Percentiles rank a stretch among this genome's conserved stretches.
phyloP scores from a whole-genome alignment of 1,140 invertebrate genomes.

The Anthonomus grandis region DNA sequence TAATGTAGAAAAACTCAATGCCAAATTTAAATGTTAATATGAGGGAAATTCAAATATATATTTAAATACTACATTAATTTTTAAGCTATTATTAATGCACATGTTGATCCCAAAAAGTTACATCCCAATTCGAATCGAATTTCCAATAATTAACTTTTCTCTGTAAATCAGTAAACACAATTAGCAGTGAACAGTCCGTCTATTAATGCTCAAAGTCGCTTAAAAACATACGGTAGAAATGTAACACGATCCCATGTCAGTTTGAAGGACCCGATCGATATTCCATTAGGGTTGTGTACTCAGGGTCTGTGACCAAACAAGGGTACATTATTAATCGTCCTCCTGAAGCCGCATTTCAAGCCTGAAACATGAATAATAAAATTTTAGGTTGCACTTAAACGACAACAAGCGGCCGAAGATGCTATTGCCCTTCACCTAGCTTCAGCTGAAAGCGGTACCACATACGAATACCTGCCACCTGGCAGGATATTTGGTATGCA shows the following conservation, averaged over 20 bases:
- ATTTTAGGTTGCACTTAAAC: constrained; percentile 87
- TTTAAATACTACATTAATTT: no score
- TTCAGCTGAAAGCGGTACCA: constrained; percentile 82
- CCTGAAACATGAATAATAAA: constrained; percentile 1
- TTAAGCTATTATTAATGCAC: no score
- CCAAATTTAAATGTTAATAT: no score
- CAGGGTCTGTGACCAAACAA: constrained; percentile 35
- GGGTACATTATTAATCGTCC: constrained; percentile 33
- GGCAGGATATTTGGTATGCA: constrained; percentile 88
- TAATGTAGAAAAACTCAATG: no score
- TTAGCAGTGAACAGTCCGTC: not conserved
- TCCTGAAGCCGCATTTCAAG: not conserved
- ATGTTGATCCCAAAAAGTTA: no score
- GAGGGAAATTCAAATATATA: no score
- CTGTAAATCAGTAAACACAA: not conserved
- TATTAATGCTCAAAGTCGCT: no score
- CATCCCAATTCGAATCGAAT: no score
- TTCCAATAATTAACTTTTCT: no score
- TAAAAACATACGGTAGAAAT: not conserved
- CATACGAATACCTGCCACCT: constrained; percentile 78
- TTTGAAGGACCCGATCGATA: constrained; percentile 43
- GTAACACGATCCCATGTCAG: constrained; percentile 35
- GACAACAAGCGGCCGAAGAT: constrained; percentile 96
- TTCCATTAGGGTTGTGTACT: constrained; percentile 46
- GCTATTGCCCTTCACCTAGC: constrained; percentile 90